Percentiles rank a stretch among this genome's conserved stretches.
These are phyloP conservation scores for Drosophila aff. DNA, from an alignment of 1,140 invertebrate genomes.

Conservation along the genomic window DNA sequence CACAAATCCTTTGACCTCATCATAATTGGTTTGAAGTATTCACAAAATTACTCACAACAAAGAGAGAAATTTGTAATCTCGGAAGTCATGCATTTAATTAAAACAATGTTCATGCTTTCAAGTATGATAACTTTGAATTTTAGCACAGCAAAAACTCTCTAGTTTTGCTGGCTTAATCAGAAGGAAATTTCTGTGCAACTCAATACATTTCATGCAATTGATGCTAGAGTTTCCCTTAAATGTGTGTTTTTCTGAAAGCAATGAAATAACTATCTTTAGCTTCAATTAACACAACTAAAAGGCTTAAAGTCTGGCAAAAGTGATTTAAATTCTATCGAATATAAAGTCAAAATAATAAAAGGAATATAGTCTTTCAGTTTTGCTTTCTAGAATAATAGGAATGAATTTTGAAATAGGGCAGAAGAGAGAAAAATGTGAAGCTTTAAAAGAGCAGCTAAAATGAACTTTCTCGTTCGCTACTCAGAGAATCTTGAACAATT, in stretches of 20 bases:
- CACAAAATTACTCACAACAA: neutral
- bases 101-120: neutral
- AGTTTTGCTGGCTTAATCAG: neutral
- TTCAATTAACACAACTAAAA: neutral
- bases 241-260: neutral
- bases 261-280: neutral
- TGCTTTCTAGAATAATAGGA: too few relatives aligned
- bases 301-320: neutral
- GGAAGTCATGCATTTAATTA: conserved; percentile 8
- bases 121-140: neutral
- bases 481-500: too few relatives aligned
- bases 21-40: neutral
- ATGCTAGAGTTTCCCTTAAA: neutral
- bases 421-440: too few relatives aligned
- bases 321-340: neutral
- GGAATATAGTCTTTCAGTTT: neutral
- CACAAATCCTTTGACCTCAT: neutral
- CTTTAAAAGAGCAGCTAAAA: too few relatives aligned
- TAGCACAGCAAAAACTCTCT: neutral
- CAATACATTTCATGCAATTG: neutral
- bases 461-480: too few relatives aligned
- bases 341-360: too few relatives aligned
- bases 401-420: too few relatives aligned
- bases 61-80: neutral
- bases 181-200: neutral